Base-by-base conservation (phyloP, 2,888 invertebrate genomes). In the Parapristionchus giblindavisi region DNA sequence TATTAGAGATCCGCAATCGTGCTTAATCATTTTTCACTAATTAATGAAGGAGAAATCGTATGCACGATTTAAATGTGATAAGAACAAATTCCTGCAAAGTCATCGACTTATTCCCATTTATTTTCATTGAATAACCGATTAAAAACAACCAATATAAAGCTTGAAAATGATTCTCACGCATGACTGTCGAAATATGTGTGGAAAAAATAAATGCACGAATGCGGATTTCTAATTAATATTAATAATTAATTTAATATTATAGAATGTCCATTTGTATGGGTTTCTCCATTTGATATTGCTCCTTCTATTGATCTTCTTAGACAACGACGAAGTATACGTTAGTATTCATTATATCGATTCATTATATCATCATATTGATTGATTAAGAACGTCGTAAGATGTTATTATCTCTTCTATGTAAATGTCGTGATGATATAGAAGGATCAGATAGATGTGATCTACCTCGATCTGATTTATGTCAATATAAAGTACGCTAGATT, bases 261-360 rank as follows among this genome's bases (percentile, higher is more conserved):
- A 68, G 68, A 68, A 24, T 52, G 68, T 52, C 68, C 68, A 8
- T 68, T 52, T 36, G 1, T 68, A 8, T 68, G 68, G 68, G 68
- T 52, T 8, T 52, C 52, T 51, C 68, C 68, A 3, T 68, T 52
- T 36, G 68, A 68, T 36, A 24, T 68, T 3, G 32, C 68, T 52
- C 68, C 68, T 1, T 24, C 52, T 21, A n/a, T 40, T 2, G 52
- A 8, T n/a, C 34, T 34, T 52, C 27, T 68, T 4, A 29, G 68
- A 24, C 32, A 68, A 11, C 32, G 24, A 21, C 32, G 68, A 27
- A 34, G 52, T 14, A 17, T 27, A 32, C 32, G 68, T 68, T 3
- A 36, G 68, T 68, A n/a, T 27, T 63, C 63, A 3, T 1, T 32
- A 21, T 0, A 34, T 34, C 1, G 17, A 34, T 1, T 61, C 21